Base-by-base conservation (phyloP, 1,140 invertebrate species). In the Notospermus geniculatus region DNA sequence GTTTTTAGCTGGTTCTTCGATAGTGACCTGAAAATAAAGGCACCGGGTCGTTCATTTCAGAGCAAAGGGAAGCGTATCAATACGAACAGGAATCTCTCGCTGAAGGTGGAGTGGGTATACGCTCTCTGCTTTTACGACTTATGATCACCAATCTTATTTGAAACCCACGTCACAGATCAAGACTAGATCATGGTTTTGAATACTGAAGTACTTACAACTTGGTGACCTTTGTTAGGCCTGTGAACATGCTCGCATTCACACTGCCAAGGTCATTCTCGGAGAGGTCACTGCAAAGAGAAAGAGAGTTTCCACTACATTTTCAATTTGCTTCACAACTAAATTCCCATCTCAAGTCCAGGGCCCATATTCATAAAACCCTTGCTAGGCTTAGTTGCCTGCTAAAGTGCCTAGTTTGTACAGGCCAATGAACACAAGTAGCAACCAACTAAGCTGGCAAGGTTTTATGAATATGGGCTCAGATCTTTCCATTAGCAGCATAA, bases 121-220 rank as follows among this genome's bases (percentile, higher is more conserved):
- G 19, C 11, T 43, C n/a, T n/a, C 11, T 11, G 19, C 39, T 43
- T 43, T 43, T n/a, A n/a, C n/a, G n/a, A n/a, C n/a, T n/a, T n/a
- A n/a, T n/a, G n/a, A n/a, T 43, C 39, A 43, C 39, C 39, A 43
- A 19, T 19, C 19, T 43, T 11, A 19, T 43, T 19, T 43, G 39
- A 13, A 13, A 13, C 11, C 11, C 11, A 43, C 39, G 39, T 11
- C 11, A 11, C 19, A 43, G 39, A 43, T 43, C 19, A 11, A 43
- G 39, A 43, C 39, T 19, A 19, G 11, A 13, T 19, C 19, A 43
- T 13, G 19, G 19, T 13, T 19, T 19, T 50, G 46, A 9, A 27
- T 23, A n/a, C 46, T 23, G n/a, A 27, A 50, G 0, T 54, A 71
- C 77, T 78, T 72, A 79, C 76, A 79, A 57, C 71, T 71, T 76